Evolutionary conservation across 2,888 invertebrate genomes (phyloP), one percentile per base, ranked within the genome.

Genomic region (Hylaea fasciaria): DNA sequence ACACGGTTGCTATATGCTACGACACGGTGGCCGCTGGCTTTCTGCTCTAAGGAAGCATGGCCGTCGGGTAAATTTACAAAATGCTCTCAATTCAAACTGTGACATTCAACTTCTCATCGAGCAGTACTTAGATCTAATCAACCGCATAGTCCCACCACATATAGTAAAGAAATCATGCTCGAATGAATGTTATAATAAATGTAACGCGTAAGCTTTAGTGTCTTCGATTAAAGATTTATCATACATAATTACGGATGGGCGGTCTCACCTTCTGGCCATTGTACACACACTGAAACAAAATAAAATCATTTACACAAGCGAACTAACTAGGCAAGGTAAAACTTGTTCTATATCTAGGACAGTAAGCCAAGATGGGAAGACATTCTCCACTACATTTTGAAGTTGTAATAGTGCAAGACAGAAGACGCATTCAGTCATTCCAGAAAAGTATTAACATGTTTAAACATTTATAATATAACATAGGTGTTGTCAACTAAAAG

Each of bases 181-280:
- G 82, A 81, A 89, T 89, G 84, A 85, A 85, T 89, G 87, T 89
- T 89, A 89, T 83, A 77, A 80, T 80, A 83, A 89, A 71, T 66
- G 86, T 86, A 84, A 86, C 86, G 86, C 86, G 74, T 72, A 90
- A 89, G 89, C 89, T 83, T 82, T 79, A 78, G 76, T 82, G 78
- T 79, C 74, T 78, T 74, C 68, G 71, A 77, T 78, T 73, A 72
- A 78, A 65, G 70, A 73, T 70, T 65, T 75, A 64, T 76, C 76
- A 75, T 81, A 77, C 73, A 70, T 65, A 70, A 71, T 69, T 68
- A 50, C 64, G 64, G 68, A 69, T 69, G 65, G 69, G 65, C 68
- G 47, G 68, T 71, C 95, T 95, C 94, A 96, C 96, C 96, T 94
- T 97, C 96, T 76, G 97, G 96, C 97, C 97, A 97, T 91, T 97